These are phyloP conservation scores for Butorides virescens DNA, from an alignment of 2,113 vertebrate genomes.

Conservation along the genomic window DNA sequence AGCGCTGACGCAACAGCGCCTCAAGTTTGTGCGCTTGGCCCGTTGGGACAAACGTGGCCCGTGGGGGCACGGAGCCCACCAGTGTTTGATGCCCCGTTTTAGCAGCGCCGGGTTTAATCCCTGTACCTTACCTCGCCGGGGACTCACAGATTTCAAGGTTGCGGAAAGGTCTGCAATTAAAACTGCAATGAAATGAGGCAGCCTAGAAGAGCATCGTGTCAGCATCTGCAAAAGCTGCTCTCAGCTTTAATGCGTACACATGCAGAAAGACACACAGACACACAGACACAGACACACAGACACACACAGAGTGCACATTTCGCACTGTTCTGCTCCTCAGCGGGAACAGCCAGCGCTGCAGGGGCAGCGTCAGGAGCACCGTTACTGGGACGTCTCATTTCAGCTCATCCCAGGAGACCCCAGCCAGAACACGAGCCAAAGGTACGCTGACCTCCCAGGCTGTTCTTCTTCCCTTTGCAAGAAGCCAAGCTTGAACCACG, in stretches of 20 bases:
- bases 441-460: too few species aligned
- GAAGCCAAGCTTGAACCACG: neutral
- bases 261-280: too few species aligned
- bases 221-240: neutral
- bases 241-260: neutral
- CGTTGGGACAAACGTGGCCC: too few species aligned
- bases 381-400: neutral
- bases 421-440: neutral
- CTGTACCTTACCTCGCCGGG: too few species aligned
- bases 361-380: neutral
- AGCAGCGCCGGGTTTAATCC: too few species aligned
- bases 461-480: neutral
- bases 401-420: neutral
- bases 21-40: neutral
- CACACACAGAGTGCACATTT: too few species aligned
- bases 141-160: too few species aligned
- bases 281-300: too few species aligned
- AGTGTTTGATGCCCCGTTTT: accelerated
- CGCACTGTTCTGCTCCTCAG: accelerated
- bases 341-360: neutral
- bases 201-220: accelerated
- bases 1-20: neutral
- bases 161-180: neutral
- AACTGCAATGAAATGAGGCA: neutral
- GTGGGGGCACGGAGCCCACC: too few species aligned